Evolutionary conservation across 2,888 invertebrate species (phyloP).

Genomic region (Andrena haemorrhoa): DNA sequence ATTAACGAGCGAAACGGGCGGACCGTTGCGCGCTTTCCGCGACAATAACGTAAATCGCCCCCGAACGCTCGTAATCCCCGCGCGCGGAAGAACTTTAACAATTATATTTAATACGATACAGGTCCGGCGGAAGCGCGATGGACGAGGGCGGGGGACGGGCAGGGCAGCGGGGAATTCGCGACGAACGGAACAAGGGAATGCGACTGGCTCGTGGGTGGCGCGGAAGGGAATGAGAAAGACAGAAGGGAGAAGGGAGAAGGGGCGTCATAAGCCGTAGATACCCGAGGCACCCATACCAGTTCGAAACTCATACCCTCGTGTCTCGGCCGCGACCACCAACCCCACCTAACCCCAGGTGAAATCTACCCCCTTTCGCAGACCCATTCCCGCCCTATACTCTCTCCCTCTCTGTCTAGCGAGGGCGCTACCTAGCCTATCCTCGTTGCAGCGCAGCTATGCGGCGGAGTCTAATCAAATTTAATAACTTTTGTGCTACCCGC

Average conservation of each 20-base stretch:
- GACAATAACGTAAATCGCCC: constrained; percentile 78
- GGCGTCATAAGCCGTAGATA: constrained; percentile 70
- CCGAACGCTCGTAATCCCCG: constrained; percentile 79
- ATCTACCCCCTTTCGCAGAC: constrained; percentile 69
- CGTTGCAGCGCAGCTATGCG: constrained; percentile 74
- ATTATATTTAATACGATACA: constrained; percentile 83
- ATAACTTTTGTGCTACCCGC: constrained; percentile 82
- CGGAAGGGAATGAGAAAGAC: neutral
- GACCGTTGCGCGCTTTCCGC: constrained; percentile 26
- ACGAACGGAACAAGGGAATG: neutral
- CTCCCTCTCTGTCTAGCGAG: constrained; percentile 31
- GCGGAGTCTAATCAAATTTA: constrained; percentile 83
- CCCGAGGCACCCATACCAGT: constrained; percentile 73
- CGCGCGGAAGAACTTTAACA: constrained; percentile 80
- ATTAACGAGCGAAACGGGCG: constrained; percentile 22
- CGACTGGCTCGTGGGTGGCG: neutral
- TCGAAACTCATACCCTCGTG: constrained; percentile 74
- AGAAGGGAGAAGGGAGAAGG: neutral
- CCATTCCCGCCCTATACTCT: constrained; percentile 54
- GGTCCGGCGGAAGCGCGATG: constrained; percentile 39
- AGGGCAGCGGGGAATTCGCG: constrained; percentile 23
- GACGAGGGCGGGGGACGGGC: neutral
- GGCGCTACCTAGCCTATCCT: constrained; percentile 66
- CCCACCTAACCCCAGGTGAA: constrained; percentile 79
- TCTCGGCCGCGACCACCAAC: constrained; percentile 68